phyloP scores from a whole-genome alignment of 2,113 vertebrate genomes.

The Sylvilagus bachmani region DNA sequence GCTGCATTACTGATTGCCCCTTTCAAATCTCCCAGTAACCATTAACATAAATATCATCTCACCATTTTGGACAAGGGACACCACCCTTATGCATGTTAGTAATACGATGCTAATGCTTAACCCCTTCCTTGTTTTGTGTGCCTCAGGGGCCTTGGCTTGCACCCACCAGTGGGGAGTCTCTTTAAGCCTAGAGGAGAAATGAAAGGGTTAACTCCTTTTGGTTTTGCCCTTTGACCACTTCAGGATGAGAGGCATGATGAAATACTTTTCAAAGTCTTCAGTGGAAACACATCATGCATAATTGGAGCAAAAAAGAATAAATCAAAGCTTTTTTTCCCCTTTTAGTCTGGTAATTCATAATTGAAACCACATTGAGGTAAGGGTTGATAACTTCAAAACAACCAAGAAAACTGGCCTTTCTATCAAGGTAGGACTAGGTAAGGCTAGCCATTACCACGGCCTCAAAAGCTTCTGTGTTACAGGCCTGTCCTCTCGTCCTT shows the following conservation, averaged over 20 bases:
- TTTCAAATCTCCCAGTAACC: conserved; percentile 77
- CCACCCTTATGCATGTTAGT: conserved; percentile 62
- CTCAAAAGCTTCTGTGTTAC: conserved; percentile 61
- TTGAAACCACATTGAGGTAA: conserved; percentile 95
- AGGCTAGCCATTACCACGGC: conserved; percentile 55
- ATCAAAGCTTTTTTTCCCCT: conserved; percentile 88
- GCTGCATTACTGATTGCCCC: conserved; percentile 69
- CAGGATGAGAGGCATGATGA: conserved; percentile 92
- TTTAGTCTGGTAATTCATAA: conserved; percentile 92
- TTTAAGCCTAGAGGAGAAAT: conserved; percentile 59
- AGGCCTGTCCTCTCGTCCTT: conserved; percentile 10
- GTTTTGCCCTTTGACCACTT: conserved; percentile 90
- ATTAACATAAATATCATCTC: conserved; percentile 84
- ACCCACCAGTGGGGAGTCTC: background rate
- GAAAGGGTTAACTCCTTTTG: conserved; percentile 88
- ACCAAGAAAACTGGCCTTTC: conserved; percentile 76
- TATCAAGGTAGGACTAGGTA: conserved; percentile 74
- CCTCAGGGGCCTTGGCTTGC: background rate
- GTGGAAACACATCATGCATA: conserved; percentile 93
- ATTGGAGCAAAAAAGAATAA: conserved; percentile 95
- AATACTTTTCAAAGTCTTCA: conserved; percentile 93
- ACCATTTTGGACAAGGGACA: conserved; percentile 76
- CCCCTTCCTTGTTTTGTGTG: conserved; percentile 45
- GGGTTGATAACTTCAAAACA: conserved; percentile 85
- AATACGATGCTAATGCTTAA: conserved; percentile 74